Base-by-base conservation (phyloP, 2,888 invertebrate species). In the Melanchra persicariae region DNA sequence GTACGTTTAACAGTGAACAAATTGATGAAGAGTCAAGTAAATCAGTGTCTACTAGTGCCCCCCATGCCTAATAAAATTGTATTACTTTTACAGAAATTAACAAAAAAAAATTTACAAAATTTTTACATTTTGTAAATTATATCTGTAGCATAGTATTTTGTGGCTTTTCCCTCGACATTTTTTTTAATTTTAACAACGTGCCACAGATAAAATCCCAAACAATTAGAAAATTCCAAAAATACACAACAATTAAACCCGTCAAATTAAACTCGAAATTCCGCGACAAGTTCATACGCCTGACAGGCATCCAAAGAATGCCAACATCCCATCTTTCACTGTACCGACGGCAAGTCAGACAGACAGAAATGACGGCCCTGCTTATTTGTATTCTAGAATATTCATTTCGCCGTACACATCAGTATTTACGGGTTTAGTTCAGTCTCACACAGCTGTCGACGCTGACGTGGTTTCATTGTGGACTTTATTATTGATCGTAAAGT, bases 401-500 rank as follows among this genome's bases (percentile, higher is more conserved):
- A 87, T 85, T 85, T 80, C 84, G 76, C 82, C 72, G 85, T 85
- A 83, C 78, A 83, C 80, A 82, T 78, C 70, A 83, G 81, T 85
- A 84, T 88, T 87, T 88, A 91, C 87, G 86, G 81, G 87, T 88
- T 87, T 83, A 87, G 86, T 85, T 82, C 83, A 79, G 84, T 82
- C 78, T 74, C 74, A 73, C 87, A 85, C 92, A 93, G 91, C 91
- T 91, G 91, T 89, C 85, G 87, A 82, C 84, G 81, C 84, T 86
- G 89, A 90, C 91, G 89, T 74, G 82, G 88, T 87, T 87, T 90
- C 90, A 91, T 90, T 91, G 90, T 92, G 85, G 86, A 87, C 88
- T 93, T 93, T 93, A 93, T 92, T 91, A 92, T 92, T 83, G 91
- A 86, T 90, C 92, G 89, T 93, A 92, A 93, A 93, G 85, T 86